Percentiles rank a stretch among this genome's conserved stretches.
phyloP scores from a whole-genome alignment of 2,113 vertebrate species.

The Pelvicachromis taeniatus region DNA sequence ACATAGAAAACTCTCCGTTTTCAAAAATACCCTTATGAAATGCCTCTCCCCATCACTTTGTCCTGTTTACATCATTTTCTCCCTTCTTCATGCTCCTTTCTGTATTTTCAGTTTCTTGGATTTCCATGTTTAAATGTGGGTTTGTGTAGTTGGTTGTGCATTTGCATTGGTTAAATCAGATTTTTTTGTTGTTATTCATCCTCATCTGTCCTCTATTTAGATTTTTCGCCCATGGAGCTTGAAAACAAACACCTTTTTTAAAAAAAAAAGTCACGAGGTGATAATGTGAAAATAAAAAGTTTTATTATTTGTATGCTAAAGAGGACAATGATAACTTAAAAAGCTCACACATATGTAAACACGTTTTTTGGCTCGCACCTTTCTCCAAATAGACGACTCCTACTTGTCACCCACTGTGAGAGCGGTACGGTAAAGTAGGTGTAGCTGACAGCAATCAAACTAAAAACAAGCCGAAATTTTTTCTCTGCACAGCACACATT shows the following conservation, averaged over 20 bases:
- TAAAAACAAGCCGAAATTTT: background rate
- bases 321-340: background rate
- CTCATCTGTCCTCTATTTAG: background rate
- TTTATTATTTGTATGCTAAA: background rate
- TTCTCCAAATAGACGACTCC: background rate
- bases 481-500: background rate
- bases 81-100: background rate
- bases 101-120: background rate
- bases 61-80: background rate
- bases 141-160: background rate
- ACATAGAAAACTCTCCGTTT: no score
- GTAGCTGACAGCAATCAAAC: slow-evolving; percentile 9
- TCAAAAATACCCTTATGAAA: no score
- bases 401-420: background rate
- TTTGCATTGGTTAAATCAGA: background rate
- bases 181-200: background rate
- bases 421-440: background rate
- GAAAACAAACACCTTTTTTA: background rate
- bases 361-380: background rate
- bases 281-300: background rate
- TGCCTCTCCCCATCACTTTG: background rate
- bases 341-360: background rate
- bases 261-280: background rate
- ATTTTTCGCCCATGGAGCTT: background rate
- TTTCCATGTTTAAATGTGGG: background rate